Percentiles rank a stretch among this genome's conserved stretches.
phyloP scores from a whole-genome alignment of 1,140 invertebrate genomes.

The Cepaea nemoralis region DNA sequence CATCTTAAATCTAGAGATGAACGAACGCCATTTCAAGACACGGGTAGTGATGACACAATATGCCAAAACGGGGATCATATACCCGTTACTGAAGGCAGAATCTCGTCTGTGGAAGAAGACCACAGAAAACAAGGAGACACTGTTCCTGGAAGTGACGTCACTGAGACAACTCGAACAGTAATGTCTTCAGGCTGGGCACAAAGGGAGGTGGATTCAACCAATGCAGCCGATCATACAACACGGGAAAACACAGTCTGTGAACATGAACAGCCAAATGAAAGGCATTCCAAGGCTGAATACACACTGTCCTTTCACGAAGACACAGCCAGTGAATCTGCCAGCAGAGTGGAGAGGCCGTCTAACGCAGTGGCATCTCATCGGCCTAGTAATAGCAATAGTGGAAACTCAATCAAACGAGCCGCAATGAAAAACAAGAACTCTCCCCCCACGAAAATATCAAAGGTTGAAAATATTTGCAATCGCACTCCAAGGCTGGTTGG shows the following conservation, averaged over 20 bases:
- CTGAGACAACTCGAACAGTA: not conserved
- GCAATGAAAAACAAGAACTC: slow-evolving; percentile 18
- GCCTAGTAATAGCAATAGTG: not conserved
- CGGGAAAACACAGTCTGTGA: too few species aligned
- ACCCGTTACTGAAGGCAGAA: not conserved
- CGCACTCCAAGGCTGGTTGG: slow-evolving; percentile 1
- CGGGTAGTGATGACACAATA: not conserved
- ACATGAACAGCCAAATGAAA: too few species aligned
- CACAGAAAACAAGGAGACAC: not conserved
- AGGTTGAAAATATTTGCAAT: not conserved
- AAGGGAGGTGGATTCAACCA: too few species aligned
- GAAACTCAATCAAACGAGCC: slow-evolving; percentile 7
- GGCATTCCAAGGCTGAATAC: not conserved
- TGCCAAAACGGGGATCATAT: not conserved
- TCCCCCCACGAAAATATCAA: slow-evolving; percentile 29
- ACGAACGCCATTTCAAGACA: not conserved
- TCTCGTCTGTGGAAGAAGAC: not conserved
- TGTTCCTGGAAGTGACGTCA: not conserved
- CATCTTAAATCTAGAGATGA: not conserved
- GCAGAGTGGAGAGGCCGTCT: not conserved
- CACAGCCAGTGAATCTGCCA: not conserved
- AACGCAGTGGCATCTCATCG: not conserved
- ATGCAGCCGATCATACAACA: too few species aligned
- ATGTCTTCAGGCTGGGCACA: not conserved
- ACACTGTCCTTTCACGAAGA: not conserved